Conservation (phyloP, 1,140 invertebrate species). For the Drosophila virilis region DNA sequence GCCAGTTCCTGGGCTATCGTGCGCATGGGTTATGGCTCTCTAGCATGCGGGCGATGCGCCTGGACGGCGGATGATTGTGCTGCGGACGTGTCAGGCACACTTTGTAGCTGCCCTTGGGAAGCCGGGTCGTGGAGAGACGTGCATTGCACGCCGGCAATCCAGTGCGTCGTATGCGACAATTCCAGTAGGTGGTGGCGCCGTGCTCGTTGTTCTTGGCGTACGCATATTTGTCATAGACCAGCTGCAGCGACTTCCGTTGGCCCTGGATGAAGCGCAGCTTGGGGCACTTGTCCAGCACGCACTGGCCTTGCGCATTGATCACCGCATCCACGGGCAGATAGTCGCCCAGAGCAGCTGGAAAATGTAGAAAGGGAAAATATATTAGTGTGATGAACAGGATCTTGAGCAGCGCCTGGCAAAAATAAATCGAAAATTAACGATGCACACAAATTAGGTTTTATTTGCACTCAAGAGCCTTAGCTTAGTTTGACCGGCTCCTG, state of each 20-base stretch:
- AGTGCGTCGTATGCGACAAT: constrained; percentile 61
- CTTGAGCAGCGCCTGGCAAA: neutral
- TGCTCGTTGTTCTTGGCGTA: constrained; percentile 69
- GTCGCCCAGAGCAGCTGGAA: constrained; percentile 32
- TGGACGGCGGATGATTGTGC: constrained; percentile 73
- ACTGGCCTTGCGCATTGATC: constrained; percentile 19
- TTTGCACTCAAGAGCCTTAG: constrained; percentile 4
- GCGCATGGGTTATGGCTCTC: neutral
- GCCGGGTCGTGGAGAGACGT: constrained; percentile 59
- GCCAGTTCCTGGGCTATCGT: no score
- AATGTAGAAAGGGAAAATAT: neutral
- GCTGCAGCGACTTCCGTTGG: constrained; percentile 65
- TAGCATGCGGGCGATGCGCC: constrained; percentile 34
- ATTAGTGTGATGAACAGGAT: constrained; percentile 10
- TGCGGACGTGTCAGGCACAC: constrained; percentile 60
- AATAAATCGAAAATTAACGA: constrained; percentile 4
- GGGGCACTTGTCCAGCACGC: neutral
- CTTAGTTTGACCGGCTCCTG: constrained; percentile 11
- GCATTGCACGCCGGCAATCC: constrained; percentile 63
- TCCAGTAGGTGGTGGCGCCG: constrained; percentile 74
- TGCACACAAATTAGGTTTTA: constrained; percentile 12
- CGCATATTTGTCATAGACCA: constrained; percentile 58
- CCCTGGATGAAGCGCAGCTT: constrained; percentile 57
- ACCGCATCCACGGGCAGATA: constrained; percentile 33
- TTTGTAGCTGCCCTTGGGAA: constrained; percentile 60